Evolutionary conservation across 2,113 vertebrate species (phyloP).

Genomic region (Myanophis thanlyinensis): DNA sequence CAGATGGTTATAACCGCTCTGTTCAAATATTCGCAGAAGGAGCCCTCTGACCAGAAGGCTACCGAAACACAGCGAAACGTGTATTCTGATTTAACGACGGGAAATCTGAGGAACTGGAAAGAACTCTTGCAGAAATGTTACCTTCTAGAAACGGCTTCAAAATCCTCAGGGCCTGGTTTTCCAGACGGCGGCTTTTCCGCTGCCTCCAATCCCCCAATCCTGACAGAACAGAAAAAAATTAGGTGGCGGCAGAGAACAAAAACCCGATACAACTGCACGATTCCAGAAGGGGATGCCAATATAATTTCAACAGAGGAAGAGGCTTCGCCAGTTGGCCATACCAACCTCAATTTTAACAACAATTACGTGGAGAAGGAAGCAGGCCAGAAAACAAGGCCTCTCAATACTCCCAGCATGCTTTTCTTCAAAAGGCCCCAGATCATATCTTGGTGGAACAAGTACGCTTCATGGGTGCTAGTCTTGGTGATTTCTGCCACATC

Average conservation of each 20-base stretch:
- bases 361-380: background rate
- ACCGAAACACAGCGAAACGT: background rate
- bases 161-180: rapidly evolving
- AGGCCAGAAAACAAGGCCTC: background rate
- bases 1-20: slow-evolving; percentile 55
- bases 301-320: slow-evolving; percentile 35
- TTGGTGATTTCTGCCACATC: slow-evolving; percentile 32
- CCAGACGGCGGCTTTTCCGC: background rate
- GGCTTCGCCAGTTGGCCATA: rapidly evolving
- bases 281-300: slow-evolving; percentile 46
- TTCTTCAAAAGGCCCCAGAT: rapidly evolving
- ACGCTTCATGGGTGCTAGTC: slow-evolving; percentile 53
- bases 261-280: slow-evolving; percentile 9
- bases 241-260: background rate
- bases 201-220: background rate
- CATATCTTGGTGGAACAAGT: slow-evolving; percentile 10
- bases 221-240: background rate
- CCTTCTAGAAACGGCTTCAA: background rate
- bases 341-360: background rate
- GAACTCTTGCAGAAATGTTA: slow-evolving; percentile 29
- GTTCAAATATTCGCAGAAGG: slow-evolving; percentile 61
- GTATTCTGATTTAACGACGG: rapidly evolving
- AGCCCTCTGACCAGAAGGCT: background rate
- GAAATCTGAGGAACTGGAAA: slow-evolving; percentile 3
- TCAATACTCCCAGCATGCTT: background rate